Evolutionary conservation across 2,113 vertebrate species (phyloP).

Genomic region (Lophochroa leadbeateri): DNA sequence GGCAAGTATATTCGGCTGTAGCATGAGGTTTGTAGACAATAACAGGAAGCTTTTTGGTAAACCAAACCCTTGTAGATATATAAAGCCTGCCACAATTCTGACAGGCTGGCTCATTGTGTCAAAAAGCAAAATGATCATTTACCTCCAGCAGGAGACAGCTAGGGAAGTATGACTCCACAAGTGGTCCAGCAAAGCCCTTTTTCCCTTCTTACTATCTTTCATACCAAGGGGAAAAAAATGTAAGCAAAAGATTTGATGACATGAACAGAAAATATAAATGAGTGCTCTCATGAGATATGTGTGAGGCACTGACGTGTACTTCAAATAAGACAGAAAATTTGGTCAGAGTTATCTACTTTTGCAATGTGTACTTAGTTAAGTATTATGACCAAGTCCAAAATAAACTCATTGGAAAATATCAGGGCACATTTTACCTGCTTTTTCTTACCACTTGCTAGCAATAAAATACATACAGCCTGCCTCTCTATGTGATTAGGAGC

Average conservation of each 20-base stretch:
- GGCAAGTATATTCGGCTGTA: neutral
- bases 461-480: neutral
- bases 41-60: conserved; percentile 50
- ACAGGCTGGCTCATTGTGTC: neutral
- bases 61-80: neutral
- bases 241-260: neutral
- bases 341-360: neutral
- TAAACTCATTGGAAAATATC: neutral
- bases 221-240: neutral
- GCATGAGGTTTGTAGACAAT: conserved; percentile 24
- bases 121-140: neutral
- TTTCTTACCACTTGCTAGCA: neutral
- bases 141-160: neutral
- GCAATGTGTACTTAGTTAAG: neutral
- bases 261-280: neutral
- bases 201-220: neutral
- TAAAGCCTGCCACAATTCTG: neutral
- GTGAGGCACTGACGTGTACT: neutral
- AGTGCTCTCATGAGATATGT: neutral
- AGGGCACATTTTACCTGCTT: neutral
- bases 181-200: neutral
- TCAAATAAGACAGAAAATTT: neutral
- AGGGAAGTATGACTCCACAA: neutral
- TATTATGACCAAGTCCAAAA: neutral
- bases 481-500: neutral